These are phyloP conservation scores for Drosophila santomea DNA, from an alignment of 1,140 invertebrate genomes.

Conservation along the genomic window DNA sequence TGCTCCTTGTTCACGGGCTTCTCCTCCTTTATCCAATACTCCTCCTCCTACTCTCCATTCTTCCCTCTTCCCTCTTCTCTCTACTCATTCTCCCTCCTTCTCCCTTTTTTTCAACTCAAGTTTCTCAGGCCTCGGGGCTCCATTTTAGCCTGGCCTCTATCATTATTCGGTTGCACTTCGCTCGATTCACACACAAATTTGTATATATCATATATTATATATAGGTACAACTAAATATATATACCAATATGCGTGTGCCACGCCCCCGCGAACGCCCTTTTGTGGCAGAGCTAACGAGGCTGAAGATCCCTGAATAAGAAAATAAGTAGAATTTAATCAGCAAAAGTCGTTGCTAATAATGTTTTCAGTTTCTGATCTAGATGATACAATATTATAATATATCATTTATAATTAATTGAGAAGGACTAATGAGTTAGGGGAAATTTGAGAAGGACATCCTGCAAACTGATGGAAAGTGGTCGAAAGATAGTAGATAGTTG, in stretches of 20 bases:
- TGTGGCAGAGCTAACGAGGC: constrained; percentile 36
- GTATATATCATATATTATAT: constrained; percentile 29
- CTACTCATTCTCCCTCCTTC: not conserved
- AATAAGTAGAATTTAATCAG: too few species aligned
- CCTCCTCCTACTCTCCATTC: not conserved
- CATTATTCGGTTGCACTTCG: constrained; percentile 82
- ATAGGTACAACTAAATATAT: constrained; percentile 1
- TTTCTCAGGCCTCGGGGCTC: constrained; percentile 58
- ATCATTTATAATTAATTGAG: too few species aligned
- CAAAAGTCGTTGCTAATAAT: too few species aligned
- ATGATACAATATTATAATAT: too few species aligned
- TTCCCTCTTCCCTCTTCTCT: not conserved
- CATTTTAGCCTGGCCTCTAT: constrained; percentile 68
- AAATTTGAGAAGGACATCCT: too few species aligned
- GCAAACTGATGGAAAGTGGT: not conserved
- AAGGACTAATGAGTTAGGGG: too few species aligned
- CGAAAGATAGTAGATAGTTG: not conserved
- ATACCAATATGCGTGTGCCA: constrained; percentile 6
- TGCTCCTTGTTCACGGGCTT: constrained; percentile 13
- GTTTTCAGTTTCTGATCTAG: too few species aligned
- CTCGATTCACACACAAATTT: constrained; percentile 41
- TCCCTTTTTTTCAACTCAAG: constrained; percentile 2
- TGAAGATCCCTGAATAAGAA: not conserved
- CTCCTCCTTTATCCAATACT: constrained; percentile 14
- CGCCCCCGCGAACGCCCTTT: constrained; percentile 23